Conservation (phyloP, 2,113 vertebrate genomes). For the Ameiurus melas region DNA sequence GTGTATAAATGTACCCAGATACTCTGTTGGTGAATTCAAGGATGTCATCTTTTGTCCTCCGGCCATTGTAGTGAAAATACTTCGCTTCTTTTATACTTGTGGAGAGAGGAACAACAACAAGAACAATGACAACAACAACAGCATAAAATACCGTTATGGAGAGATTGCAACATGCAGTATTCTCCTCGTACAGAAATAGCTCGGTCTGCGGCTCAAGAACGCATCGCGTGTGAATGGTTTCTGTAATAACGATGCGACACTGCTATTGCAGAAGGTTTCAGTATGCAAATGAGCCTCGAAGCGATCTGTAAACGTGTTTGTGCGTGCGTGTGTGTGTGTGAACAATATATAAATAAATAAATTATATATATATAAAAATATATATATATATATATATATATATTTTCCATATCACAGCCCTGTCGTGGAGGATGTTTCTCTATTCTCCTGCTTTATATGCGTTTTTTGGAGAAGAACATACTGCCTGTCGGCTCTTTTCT, state of each 20-base stretch:
- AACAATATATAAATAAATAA: background rate
- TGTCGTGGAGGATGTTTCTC: background rate
- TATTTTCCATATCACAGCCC: background rate
- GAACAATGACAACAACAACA: background rate
- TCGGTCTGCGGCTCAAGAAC: background rate
- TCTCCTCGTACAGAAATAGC: background rate
- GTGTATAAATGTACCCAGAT: constrained; percentile 77
- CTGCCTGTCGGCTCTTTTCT: background rate
- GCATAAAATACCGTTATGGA: background rate
- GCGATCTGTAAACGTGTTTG: background rate
- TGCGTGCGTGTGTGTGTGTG: background rate
- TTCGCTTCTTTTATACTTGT: constrained; percentile 85
- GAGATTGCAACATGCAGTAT: background rate
- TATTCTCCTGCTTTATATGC: background rate
- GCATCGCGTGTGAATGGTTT: background rate
- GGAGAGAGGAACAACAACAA: background rate
- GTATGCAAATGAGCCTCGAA: background rate
- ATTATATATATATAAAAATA: no score
- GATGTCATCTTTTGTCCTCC: constrained; percentile 88
- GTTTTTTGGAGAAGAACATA: background rate
- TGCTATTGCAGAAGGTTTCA: background rate
- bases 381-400: no score
- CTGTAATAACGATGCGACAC: background rate
- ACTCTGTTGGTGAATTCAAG: constrained; percentile 90
- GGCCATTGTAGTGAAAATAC: constrained; percentile 87